These are phyloP conservation scores for Peromyscus eremicus DNA, from an alignment of 2,797 vertebrate genomes.

Conservation along the genomic window DNA sequence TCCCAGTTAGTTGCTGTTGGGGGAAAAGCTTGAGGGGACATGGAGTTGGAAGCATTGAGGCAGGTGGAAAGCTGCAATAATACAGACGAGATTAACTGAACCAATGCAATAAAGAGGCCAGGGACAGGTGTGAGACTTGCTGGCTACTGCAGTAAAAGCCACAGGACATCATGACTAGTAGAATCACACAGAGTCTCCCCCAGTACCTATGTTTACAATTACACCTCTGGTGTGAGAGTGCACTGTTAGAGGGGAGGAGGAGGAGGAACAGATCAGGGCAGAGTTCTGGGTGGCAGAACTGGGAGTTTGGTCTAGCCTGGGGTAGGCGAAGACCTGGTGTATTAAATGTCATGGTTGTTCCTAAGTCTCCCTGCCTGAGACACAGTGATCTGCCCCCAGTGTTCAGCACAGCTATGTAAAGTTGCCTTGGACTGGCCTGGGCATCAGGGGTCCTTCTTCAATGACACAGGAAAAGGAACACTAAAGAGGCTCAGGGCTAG, in stretches of 20 bases:
- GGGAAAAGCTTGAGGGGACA: not conserved
- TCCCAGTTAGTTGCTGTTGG: not conserved
- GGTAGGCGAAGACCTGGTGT: not conserved
- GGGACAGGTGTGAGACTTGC: not conserved
- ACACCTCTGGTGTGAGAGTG: not conserved
- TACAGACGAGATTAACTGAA: not conserved
- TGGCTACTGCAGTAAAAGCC: not conserved
- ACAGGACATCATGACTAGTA: not conserved
- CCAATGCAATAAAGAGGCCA: not conserved
- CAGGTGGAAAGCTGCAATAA: not conserved
- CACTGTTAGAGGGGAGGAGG: rapidly evolving
- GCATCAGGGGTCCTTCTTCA: not conserved
- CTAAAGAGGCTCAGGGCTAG: rapidly evolving
- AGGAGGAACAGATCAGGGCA: not conserved
- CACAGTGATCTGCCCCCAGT: not conserved
- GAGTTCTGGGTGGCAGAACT: not conserved
- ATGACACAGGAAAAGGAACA: not conserved
- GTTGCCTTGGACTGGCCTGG: not conserved
- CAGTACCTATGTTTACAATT: not conserved
- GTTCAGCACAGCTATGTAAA: rapidly evolving
- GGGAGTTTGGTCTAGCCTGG: not conserved
- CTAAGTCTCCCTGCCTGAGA: not conserved
- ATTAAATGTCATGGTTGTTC: not conserved
- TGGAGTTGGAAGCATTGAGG: not conserved
- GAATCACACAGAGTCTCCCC: not conserved